Evolutionary conservation across 2,113 vertebrate species (phyloP).

Genomic region (Heterocephalus glaber): DNA sequence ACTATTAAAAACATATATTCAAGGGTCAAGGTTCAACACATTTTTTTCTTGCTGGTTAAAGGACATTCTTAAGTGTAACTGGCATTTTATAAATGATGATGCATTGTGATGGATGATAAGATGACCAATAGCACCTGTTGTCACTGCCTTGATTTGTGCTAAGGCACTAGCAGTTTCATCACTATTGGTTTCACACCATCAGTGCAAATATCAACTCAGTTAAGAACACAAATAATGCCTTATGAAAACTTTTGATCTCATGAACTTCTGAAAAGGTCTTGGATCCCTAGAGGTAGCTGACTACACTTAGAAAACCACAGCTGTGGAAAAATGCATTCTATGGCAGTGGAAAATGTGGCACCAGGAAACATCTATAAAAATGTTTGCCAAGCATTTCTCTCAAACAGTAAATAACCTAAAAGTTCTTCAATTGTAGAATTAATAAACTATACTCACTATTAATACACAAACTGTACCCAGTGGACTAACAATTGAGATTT

Average conservation of each 20-base stretch:
- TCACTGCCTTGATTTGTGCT: too few relatives aligned
- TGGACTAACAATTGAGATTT: neutral
- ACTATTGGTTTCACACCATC: neutral
- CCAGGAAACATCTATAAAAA: neutral
- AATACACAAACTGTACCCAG: neutral
- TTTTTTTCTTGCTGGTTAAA: neutral
- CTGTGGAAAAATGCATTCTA: neutral
- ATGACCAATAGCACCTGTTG: neutral
- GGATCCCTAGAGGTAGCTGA: neutral
- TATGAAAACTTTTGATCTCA: neutral
- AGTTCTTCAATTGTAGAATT: neutral
- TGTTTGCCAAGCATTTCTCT: neutral
- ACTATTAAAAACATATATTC: neutral
- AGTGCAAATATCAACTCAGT: neutral
- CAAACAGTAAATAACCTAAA: neutral
- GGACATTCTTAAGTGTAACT: neutral
- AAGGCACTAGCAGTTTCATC: neutral
- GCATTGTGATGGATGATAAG: neutral
- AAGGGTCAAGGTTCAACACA: neutral
- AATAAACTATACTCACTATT: neutral
- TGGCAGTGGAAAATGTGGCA: neutral
- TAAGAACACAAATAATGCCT: neutral
- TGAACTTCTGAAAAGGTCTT: neutral
- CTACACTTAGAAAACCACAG: neutral
- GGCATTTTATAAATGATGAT: neutral